Evolutionary conservation across 2,113 vertebrate species (phyloP).

Genomic region (Anthoscopus minutus): DNA sequence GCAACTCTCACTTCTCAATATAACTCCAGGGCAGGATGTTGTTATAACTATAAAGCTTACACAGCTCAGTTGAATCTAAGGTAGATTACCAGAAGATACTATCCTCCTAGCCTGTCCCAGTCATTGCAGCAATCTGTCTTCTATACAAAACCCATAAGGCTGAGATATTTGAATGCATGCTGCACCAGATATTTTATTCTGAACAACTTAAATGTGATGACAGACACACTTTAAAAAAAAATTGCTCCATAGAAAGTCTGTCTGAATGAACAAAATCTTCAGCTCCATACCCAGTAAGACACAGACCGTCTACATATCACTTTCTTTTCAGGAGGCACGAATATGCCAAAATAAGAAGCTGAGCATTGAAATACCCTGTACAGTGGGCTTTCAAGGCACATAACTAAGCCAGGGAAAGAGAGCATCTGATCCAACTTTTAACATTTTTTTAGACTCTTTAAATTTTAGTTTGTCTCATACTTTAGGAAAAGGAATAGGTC

Average conservation of each 20-base stretch:
- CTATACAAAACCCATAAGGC: background rate
- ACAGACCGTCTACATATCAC: rapidly evolving
- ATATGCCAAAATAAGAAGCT: background rate
- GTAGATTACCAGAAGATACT: background rate
- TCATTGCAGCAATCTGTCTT: background rate
- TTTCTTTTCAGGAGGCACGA: background rate
- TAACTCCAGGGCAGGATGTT: background rate
- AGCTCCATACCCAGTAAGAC: background rate
- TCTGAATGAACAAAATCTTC: background rate
- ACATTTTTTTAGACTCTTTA: background rate
- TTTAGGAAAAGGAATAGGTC: conserved; percentile 12
- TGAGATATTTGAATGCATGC: background rate
- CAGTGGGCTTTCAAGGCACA: background rate
- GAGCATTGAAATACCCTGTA: background rate
- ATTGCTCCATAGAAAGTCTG: background rate
- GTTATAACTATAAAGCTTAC: background rate
- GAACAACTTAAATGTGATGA: background rate
- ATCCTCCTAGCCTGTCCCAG: background rate
- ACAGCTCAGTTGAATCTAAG: background rate
- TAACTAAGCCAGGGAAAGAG: background rate
- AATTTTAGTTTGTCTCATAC: background rate
- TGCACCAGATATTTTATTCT: background rate
- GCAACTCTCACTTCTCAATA: background rate
- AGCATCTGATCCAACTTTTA: background rate
- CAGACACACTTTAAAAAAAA: background rate